Percentiles rank a stretch among this genome's conserved stretches.
phyloP scores from a whole-genome alignment of 2,888 invertebrate species.

The Harpalus rubripes region DNA sequence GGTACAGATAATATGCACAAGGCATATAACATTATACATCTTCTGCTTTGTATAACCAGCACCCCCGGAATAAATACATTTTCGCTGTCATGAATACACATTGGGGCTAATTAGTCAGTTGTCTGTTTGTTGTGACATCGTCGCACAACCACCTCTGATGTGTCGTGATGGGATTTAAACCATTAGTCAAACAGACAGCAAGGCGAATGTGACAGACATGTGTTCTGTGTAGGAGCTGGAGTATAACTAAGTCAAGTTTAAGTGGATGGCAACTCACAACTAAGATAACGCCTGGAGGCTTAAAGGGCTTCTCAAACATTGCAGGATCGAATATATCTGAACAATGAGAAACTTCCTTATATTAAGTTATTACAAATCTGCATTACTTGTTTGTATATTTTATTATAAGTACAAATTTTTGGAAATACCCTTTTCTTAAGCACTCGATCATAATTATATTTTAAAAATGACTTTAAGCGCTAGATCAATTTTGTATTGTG shows the following conservation, averaged over 20 bases:
- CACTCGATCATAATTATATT: too few relatives aligned
- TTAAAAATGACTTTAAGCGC: too few relatives aligned
- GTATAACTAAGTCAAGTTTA: conserved; percentile 18
- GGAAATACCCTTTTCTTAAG: too few relatives aligned
- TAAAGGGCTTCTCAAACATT: background rate
- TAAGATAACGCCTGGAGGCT: conserved; percentile 3
- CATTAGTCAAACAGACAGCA: conserved; percentile 36
- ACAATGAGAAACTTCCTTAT: too few relatives aligned
- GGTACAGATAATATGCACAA: too few relatives aligned
- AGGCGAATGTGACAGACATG: conserved; percentile 2
- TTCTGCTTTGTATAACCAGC: background rate
- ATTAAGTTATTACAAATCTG: too few relatives aligned
- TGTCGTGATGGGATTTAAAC: conserved; percentile 30
- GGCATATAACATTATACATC: too few relatives aligned
- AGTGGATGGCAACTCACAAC: conserved; percentile 23
- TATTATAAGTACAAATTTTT: too few relatives aligned
- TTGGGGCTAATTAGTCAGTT: conserved; percentile 35
- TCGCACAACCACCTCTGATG: conserved; percentile 22
- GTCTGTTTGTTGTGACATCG: conserved; percentile 28
- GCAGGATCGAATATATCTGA: background rate
- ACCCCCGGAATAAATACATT: background rate
- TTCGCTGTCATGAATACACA: conserved; percentile 13
- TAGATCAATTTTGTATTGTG: too few relatives aligned
- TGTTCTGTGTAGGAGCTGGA: background rate
- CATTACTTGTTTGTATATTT: too few relatives aligned